Evolutionary conservation across 2,797 vertebrate genomes (phyloP).

Genomic region (Rhinoraja longicauda): DNA sequence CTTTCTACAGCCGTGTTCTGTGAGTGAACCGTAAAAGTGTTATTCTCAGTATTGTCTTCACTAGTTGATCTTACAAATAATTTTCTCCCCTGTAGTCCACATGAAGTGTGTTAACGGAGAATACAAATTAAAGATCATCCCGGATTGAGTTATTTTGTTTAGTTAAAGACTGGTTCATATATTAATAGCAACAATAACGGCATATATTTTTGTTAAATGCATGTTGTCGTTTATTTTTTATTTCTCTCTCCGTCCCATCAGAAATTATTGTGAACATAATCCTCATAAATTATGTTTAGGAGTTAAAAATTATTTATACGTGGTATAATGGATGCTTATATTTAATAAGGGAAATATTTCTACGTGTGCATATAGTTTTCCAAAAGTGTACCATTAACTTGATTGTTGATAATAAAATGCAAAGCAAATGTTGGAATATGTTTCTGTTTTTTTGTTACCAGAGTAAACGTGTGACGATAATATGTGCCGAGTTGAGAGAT

Average conservation of each 20-base stretch:
- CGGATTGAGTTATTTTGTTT: constrained; percentile 69
- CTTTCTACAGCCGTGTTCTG: constrained; percentile 96
- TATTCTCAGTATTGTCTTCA: constrained; percentile 89
- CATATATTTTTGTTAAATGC: constrained; percentile 92
- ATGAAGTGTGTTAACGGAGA: constrained; percentile 83
- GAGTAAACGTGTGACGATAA: not conserved
- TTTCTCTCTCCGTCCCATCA: constrained; percentile 60
- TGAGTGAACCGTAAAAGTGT: constrained; percentile 96
- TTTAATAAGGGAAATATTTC: constrained; percentile 99
- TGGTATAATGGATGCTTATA: constrained; percentile 99
- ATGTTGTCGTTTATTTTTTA: constrained; percentile 72
- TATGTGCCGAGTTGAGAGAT: not conserved
- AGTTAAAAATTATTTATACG: constrained; percentile 98
- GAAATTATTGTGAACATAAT: constrained; percentile 85
- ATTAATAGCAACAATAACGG: constrained; percentile 64
- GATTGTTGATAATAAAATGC: constrained; percentile 97
- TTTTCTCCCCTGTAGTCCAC: constrained; percentile 78
- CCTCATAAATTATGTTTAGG: constrained; percentile 84
- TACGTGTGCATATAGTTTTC: constrained; percentile 99
- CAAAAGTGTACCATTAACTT: constrained; percentile 98
- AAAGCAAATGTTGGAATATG: constrained; percentile 57
- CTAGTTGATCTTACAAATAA: constrained; percentile 83
- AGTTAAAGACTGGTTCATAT: constrained; percentile 67
- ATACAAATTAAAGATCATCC: constrained; percentile 60
- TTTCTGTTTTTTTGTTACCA: constrained; percentile 23